Conservation (phyloP, 2,888 invertebrate species). For the Pheosia tremula region DNA sequence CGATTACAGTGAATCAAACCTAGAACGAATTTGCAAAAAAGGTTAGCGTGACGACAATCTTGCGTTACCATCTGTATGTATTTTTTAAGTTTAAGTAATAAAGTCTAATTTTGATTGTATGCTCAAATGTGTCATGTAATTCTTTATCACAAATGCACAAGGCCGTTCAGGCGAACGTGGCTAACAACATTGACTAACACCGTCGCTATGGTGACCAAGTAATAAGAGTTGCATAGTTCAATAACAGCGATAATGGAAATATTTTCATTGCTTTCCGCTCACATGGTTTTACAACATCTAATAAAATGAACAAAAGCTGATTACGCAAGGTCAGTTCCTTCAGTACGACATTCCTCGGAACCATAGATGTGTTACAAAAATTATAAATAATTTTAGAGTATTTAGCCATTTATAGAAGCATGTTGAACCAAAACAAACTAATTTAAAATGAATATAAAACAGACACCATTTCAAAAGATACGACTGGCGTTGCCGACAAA, state of each 20-base stretch:
- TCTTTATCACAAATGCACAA: slow-evolving; percentile 38
- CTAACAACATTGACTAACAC: slow-evolving; percentile 20
- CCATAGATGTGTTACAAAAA: not conserved
- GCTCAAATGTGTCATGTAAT: slow-evolving; percentile 21
- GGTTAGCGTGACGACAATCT: too few relatives aligned
- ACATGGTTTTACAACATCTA: slow-evolving; percentile 36
- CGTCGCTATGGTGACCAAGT: slow-evolving; percentile 52
- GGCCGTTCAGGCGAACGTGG: slow-evolving; percentile 35
- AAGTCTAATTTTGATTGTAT: slow-evolving; percentile 14
- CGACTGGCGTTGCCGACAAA: slow-evolving; percentile 19
- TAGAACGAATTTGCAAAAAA: slow-evolving; percentile 11
- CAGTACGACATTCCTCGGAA: not conserved
- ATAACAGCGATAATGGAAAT: slow-evolving; percentile 44
- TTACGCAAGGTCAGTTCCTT: not conserved
- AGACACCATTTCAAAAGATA: slow-evolving; percentile 13
- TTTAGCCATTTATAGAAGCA: not conserved
- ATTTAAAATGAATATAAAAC: slow-evolving; percentile 7
- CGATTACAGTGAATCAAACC: slow-evolving; percentile 26
- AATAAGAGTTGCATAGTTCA: slow-evolving; percentile 37
- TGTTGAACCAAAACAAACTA: slow-evolving; percentile 1
- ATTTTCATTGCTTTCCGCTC: slow-evolving; percentile 42
- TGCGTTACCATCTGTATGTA: too few relatives aligned
- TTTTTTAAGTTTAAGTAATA: not conserved
- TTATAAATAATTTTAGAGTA: not conserved
- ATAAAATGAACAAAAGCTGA: not conserved